A percentile compares a stretch with the other conserved stretches of the same genome.
These are phyloP conservation scores for Macrosoma leucophasiata DNA, from an alignment of 2,888 invertebrate species.

Conservation along the genomic window DNA sequence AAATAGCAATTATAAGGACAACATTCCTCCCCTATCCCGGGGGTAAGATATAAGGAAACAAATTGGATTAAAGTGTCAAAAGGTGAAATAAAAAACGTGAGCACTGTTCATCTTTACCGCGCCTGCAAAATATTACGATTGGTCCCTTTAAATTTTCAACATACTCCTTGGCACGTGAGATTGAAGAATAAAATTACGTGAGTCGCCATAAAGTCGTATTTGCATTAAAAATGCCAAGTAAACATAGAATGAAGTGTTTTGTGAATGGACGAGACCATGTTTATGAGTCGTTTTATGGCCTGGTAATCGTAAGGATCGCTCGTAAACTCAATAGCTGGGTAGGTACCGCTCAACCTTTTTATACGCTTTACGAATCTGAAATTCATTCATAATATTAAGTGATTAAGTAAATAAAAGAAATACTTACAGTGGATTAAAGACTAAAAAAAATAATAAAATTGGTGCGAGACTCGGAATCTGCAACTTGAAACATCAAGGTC, in stretches of 20 bases:
- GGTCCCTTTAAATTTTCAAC: too few species aligned
- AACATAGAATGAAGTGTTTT: slow-evolving; percentile 59
- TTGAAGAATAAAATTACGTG: slow-evolving; percentile 41
- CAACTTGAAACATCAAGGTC: too few species aligned
- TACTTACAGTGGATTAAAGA: too few species aligned
- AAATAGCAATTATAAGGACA: slow-evolving; percentile 69
- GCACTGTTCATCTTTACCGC: slow-evolving; percentile 54
- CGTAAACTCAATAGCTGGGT: slow-evolving; percentile 65
- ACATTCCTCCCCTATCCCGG: slow-evolving; percentile 62
- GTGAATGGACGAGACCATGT: slow-evolving; percentile 64
- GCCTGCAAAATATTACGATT: slow-evolving; percentile 63
- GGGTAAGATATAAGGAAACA: slow-evolving; percentile 66
- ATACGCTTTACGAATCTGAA: too few species aligned
- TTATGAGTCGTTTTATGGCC: slow-evolving; percentile 70
- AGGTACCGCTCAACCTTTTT: too few species aligned
- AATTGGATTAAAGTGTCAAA: slow-evolving; percentile 76
- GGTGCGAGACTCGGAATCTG: too few species aligned
- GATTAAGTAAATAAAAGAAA: too few species aligned
- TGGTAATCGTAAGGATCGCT: slow-evolving; percentile 69
- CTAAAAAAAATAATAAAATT: too few species aligned
- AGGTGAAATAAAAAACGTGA: slow-evolving; percentile 71
- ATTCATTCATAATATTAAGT: too few species aligned
- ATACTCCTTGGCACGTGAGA: too few species aligned
- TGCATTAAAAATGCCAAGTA: slow-evolving; percentile 70
- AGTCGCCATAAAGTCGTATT: slow-evolving; percentile 57